Evolutionary conservation across 2,888 invertebrate genomes (phyloP).

Genomic region (Beris chalybata): DNA sequence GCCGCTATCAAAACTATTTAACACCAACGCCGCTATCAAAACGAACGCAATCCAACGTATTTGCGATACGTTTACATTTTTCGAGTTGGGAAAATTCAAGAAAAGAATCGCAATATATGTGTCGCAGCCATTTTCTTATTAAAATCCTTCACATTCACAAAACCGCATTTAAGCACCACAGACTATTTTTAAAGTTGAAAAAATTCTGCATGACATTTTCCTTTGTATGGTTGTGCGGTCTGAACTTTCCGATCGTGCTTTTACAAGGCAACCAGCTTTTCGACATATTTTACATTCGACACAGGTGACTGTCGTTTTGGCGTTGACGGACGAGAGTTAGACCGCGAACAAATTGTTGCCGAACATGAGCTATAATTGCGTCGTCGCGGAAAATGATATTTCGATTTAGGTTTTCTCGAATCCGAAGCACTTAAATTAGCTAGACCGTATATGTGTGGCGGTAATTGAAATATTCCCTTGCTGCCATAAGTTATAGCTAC

Average conservation of each 20-base stretch:
- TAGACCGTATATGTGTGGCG: constrained; percentile 80
- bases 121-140: no score
- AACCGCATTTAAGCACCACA: no score
- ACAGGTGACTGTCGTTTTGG: constrained; percentile 44
- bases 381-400: constrained; percentile 40
- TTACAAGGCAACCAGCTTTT: constrained; percentile 37
- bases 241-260: constrained; percentile 51
- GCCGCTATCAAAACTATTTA: no score
- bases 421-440: constrained; percentile 79
- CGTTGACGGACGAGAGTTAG: constrained; percentile 45
- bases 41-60: no score
- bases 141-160: no score
- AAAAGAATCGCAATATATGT: no score
- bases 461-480: constrained; percentile 72
- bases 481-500: constrained; percentile 78
- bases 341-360: constrained; percentile 46
- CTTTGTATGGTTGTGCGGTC: constrained; percentile 47
- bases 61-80: no score
- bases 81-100: no score
- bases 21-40: no score
- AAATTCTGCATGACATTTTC: no score
- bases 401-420: constrained; percentile 50
- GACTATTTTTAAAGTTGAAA: no score
- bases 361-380: constrained; percentile 52
- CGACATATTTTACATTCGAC: constrained; percentile 29